Evolutionary conservation across 2,888 invertebrate genomes (phyloP).

Genomic region (Cephus pygmeus): DNA sequence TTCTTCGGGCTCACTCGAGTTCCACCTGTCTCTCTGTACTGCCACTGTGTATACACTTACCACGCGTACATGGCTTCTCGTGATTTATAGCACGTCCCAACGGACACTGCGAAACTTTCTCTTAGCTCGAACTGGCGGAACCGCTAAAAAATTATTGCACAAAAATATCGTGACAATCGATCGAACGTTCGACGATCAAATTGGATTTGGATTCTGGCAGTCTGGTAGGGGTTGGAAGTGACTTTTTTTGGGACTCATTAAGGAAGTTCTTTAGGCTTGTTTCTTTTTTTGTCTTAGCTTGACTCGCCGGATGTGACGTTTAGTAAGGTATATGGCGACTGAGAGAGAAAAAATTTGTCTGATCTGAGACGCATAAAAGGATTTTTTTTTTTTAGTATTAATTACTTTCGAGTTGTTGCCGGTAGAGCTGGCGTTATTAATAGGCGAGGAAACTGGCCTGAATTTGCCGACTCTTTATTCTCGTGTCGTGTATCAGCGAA

Average conservation of each 20-base stretch:
- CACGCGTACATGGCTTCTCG: background rate
- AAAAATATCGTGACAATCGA: background rate
- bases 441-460: background rate
- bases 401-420: background rate
- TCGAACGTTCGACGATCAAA: background rate
- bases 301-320: background rate
- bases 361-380: background rate
- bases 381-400: background rate
- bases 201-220: background rate
- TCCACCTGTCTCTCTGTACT: background rate
- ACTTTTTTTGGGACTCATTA: background rate
- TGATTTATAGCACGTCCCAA: background rate
- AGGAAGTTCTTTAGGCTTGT: background rate
- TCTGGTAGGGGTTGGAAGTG: background rate
- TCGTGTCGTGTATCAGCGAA: background rate
- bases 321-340: background rate
- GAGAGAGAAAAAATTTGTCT: background rate
- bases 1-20: background rate
- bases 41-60: background rate
- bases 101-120: background rate
- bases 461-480: background rate
- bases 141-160: background rate
- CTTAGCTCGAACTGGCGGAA: background rate
- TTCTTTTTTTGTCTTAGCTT: background rate
- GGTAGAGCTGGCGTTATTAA: background rate